A percentile compares a stretch with the other conserved stretches of the same genome.
phyloP scores from a whole-genome alignment of 2,797 vertebrate species.

The Clarias pachynema region DNA sequence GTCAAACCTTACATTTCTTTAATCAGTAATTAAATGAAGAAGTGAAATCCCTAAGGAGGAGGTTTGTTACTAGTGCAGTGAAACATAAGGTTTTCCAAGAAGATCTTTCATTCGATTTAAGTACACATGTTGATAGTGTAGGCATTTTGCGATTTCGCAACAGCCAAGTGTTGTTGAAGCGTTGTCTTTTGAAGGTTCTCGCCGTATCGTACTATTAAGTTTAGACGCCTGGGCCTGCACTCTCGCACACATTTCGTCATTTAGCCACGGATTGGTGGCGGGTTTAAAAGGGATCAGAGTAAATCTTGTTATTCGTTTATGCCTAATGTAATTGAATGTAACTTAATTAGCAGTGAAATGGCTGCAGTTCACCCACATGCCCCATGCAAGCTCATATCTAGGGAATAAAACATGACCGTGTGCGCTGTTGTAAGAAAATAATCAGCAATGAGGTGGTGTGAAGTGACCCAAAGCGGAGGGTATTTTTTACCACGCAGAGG shows the following conservation, averaged over 20 bases:
- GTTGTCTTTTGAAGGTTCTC: neutral
- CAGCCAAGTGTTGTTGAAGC: neutral
- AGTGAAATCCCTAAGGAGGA: neutral
- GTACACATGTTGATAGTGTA: neutral
- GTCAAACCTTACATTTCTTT: neutral
- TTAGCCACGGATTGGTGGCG: neutral
- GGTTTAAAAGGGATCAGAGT: conserved; percentile 3
- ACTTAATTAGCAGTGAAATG: conserved; percentile 16
- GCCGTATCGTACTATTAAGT: neutral
- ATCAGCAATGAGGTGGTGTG: neutral
- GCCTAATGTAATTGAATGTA: conserved; percentile 23
- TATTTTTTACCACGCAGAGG: neutral
- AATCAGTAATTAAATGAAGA: neutral
- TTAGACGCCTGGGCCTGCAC: neutral
- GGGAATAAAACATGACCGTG: neutral
- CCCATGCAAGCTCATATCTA: neutral
- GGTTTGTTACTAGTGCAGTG: no score
- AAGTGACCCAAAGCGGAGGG: neutral
- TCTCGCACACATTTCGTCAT: neutral
- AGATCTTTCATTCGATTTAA: neutral
- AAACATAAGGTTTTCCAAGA: neutral
- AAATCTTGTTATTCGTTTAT: conserved; percentile 24
- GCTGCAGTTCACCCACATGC: neutral
- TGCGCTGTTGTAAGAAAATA: neutral
- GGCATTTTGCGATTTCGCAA: neutral